Evolutionary conservation across 2,888 invertebrate genomes (phyloP), one percentile per base, ranked within the genome.

Genomic region (Acholoe squamosa): DNA sequence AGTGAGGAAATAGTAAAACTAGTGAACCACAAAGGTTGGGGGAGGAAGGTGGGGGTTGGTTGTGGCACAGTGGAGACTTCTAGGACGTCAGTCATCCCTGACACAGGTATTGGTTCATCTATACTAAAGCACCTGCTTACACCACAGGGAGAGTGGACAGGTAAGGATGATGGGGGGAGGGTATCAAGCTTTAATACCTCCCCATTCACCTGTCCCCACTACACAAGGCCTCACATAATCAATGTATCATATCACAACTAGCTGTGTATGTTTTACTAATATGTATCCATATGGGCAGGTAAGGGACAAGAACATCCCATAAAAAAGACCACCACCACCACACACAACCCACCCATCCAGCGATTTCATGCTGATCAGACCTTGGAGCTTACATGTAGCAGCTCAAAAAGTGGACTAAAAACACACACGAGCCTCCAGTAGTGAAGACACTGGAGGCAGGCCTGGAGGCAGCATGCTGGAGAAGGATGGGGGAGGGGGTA

Each of bases 361-460:
- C 76, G 76, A 76, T 76, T 76, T 76, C 76, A 31, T 76, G 76
- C 76, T 28, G 76, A 76, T 76, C 76, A 76, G 76, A 76, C 76
- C 76, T 31, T 31, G 76, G 16, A 80, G 80, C 80, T 80, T 43
- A 80, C 43, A 43, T 43, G 33, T 33, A n/a, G 0, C 80, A 33
- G 80, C 43, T 43, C n/a, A 34, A 80, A 16, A 43, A 61, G 61
- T 61, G 61, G 61, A n/a, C 61, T 43, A 61, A 61, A 61, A 61
- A 61, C 61, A 61, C n/a, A n/a, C 19, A 61, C 43, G n/a, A 7
- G 61, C 22, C n/a, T 61, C 5, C 61, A 61, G 7, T 19, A 14
- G 61, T 12, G 61, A 61, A 0, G n/a, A 14, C 12, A 19, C n/a
- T 19, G 61, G 61, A 61, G 19, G 61, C 22, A 61, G 54, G 54